Base-by-base conservation (phyloP, 2,888 invertebrate species). In the Coenonympha glycerion region DNA sequence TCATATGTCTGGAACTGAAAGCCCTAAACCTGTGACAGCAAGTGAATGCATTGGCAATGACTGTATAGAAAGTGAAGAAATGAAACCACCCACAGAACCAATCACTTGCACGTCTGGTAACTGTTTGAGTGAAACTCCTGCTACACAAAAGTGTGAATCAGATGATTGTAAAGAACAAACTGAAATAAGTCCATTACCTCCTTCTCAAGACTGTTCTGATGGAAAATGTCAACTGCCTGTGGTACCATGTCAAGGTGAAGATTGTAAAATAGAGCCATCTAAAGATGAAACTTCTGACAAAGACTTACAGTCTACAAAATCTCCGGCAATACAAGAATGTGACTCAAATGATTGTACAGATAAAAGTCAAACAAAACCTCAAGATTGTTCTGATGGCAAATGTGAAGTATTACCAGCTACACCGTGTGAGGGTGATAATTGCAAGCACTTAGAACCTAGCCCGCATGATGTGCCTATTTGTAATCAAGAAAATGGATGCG, bases 1-100 rank as follows among this genome's bases (percentile, higher is more conserved):
- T 62, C 87, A 88, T 64, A 79, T 85, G 78, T 76, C 85, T 40
- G 84, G 76, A 50, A 81, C 85, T 33, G 83, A 83, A 64, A 68
- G 67, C 53, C 76, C 85, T n/a, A 59, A 69, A 33, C 61, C 66
- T 33, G 55, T 68, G 21, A 62, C 69, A 24, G 51, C 65, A 15
- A 59, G 65, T 49, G 72, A 75, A 55, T 85, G 84, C 52, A 62
- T 66, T 49, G 79, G 76, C 49, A 73, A 75, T 40, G 69, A 79
- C 59, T 85, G 84, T 60, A 61, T 68, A 58, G 51, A 66, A 36
- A 62, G 39, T 40, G 64, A 69, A 56, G 66, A 71, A 45, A 65
- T 69, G 34, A 63, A 71, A 60, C 57, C 63, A 28, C 45, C 68
- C 2, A 46, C 56, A 36, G 13, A 44, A 22, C 18, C 46, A 28